A percentile compares a stretch with the other conserved stretches of the same genome.
phyloP scores from a whole-genome alignment of 2,113 vertebrate genomes.

The Ibidorhyncha struthersii region DNA sequence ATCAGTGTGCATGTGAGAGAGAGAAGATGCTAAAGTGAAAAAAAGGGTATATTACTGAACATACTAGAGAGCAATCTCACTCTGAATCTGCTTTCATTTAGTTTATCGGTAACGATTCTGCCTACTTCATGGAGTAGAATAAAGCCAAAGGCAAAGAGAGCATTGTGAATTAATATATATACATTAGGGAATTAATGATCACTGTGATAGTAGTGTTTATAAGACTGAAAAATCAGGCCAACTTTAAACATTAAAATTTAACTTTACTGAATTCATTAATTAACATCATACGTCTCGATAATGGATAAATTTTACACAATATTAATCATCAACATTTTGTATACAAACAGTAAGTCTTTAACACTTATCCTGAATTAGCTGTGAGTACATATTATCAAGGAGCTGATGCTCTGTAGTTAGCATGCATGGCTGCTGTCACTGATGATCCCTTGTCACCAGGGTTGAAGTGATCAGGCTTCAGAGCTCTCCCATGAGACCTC shows the following conservation, averaged over 20 bases:
- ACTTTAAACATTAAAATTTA: neutral
- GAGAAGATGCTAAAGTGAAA: neutral
- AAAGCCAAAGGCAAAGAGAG: neutral
- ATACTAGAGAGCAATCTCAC: neutral
- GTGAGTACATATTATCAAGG: neutral
- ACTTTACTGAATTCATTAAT: neutral
- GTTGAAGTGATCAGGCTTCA: neutral
- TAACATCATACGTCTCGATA: neutral
- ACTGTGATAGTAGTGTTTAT: neutral
- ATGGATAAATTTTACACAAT: neutral
- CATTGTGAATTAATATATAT: neutral
- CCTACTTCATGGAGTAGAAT: neutral
- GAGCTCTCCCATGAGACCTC: neutral
- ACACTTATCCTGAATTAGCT: neutral
- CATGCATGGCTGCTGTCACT: neutral
- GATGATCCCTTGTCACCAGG: neutral
- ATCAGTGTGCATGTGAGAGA: neutral
- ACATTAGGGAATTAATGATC: neutral
- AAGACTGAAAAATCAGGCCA: neutral
- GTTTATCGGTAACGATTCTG: neutral
- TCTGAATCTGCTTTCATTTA: neutral
- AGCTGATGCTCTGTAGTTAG: neutral
- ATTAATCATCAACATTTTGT: neutral
- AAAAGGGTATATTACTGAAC: neutral
- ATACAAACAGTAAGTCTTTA: neutral